Base-by-base conservation (phyloP, 2,113 vertebrate species). In the Danio rerio region DNA sequence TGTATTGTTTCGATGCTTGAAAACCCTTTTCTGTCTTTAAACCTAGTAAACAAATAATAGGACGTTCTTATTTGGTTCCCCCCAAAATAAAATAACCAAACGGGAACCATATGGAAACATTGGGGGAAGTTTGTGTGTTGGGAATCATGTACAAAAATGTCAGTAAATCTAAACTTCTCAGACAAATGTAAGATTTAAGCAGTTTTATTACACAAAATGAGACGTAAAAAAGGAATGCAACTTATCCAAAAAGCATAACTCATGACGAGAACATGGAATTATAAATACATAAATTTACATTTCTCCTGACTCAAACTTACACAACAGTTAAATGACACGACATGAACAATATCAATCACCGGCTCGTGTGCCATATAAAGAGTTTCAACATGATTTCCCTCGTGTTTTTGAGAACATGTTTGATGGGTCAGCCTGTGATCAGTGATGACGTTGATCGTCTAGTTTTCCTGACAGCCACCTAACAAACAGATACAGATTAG, bases 401-500 rank as follows among this genome's bases (percentile, higher is more conserved):
- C 50, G 12, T 18, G 31, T 9, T 18, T 42, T 58, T 74, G 7
- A 42, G 42, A 68, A 47, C 42, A 47, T 68, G 42, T 68, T 47
- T 12, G 11, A 12, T 3, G 9, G 9, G 40, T 73, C 50, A 11
- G 21, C 42, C 31, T 31, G 31, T 31, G 31, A 47, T 75, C 55
- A 59, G 55, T 43, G 16, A n/a, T 45, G 53, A 9, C 5, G 40
- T 45, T 47, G 42, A 40, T 73, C 31, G 11, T 84, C 82, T 92
- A 93, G 80, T 93, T 93, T 84, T 94, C 93, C 81, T 92, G 91
- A 82, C 93, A 95, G 5, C 93, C 93, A 88, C 94, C 94, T 95
- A 81, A 12, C 2, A 55, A 50, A 73, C 43, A 85, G 11, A 47
- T 10, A 21, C 73, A 53, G 31, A n/a, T n/a, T n/a, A n/a, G n/a